Evolutionary conservation across 2,797 vertebrate species (phyloP).

Genomic region (Fistularia commersonii): DNA sequence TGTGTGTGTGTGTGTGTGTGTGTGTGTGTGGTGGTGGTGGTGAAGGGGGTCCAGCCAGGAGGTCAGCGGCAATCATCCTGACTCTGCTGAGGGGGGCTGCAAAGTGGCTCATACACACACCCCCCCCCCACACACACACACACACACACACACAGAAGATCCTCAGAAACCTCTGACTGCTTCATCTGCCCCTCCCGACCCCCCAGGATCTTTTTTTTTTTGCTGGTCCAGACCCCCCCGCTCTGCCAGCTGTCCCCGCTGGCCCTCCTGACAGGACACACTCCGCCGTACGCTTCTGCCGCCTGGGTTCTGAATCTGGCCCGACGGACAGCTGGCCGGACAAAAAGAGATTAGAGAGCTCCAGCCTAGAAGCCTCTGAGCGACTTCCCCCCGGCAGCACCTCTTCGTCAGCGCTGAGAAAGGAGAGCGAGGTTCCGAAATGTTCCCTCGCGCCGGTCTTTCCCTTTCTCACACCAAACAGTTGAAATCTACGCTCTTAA

Average conservation of each 20-base stretch:
- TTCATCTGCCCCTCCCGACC: conserved; percentile 54
- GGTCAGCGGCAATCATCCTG: conserved; percentile 73
- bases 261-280: conserved; percentile 44
- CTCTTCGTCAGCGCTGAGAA: conserved; percentile 31
- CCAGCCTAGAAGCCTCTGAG: conserved; percentile 26
- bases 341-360: conserved; percentile 42
- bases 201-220: conserved; percentile 36
- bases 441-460: neutral
- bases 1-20: no score
- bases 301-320: conserved; percentile 25
- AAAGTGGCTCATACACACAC: neutral
- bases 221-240: conserved; percentile 47
- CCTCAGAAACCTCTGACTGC: conserved; percentile 53
- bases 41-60: conserved; percentile 60
- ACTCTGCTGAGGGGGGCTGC: conserved; percentile 45
- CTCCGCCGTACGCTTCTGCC: conserved; percentile 33
- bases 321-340: conserved; percentile 51
- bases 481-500: no score
- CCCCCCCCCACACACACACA: conserved; percentile 31
- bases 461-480: no score
- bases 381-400: conserved; percentile 21
- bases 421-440: conserved; percentile 3
- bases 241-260: conserved; percentile 60
- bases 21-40: no score
- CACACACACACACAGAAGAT: conserved; percentile 35